These are phyloP conservation scores for Eublepharis macularius DNA, from an alignment of 2,113 vertebrate genomes.

Conservation along the genomic window DNA sequence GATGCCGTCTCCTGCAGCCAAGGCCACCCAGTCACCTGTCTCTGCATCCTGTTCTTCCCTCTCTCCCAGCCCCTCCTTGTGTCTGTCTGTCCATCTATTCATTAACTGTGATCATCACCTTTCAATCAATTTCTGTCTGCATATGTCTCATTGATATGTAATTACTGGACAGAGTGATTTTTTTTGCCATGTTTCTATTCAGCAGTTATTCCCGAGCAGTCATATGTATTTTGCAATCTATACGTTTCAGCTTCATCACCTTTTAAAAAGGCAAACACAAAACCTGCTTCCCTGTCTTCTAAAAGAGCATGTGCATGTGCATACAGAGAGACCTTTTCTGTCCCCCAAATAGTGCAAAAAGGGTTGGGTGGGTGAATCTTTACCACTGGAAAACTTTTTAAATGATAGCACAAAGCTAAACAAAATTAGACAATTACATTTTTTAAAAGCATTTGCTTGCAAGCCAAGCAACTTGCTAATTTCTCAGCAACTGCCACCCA, in stretches of 20 bases:
- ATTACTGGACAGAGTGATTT: not conserved
- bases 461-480: slow-evolving; percentile 18
- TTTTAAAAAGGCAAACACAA: not conserved
- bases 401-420: not conserved
- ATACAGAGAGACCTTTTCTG: not conserved
- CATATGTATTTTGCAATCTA: not conserved
- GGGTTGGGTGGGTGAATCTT: not conserved
- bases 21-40: not conserved
- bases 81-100: not conserved
- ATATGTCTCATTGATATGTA: not conserved
- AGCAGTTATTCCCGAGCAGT: not conserved
- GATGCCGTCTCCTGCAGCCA: not conserved
- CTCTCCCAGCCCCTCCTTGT: not conserved
- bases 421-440: too few species aligned
- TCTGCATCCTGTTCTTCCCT: not conserved
- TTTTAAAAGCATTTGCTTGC: slow-evolving; percentile 42
- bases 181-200: not conserved
- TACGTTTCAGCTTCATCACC: not conserved
- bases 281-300: not conserved
- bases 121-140: not conserved
- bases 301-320: too few species aligned
- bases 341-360: not conserved
- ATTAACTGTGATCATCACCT: not conserved
- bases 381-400: not conserved
- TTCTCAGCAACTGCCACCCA: not conserved